Conservation (phyloP, 2,888 invertebrate genomes). For the Morinoia aosen region DNA sequence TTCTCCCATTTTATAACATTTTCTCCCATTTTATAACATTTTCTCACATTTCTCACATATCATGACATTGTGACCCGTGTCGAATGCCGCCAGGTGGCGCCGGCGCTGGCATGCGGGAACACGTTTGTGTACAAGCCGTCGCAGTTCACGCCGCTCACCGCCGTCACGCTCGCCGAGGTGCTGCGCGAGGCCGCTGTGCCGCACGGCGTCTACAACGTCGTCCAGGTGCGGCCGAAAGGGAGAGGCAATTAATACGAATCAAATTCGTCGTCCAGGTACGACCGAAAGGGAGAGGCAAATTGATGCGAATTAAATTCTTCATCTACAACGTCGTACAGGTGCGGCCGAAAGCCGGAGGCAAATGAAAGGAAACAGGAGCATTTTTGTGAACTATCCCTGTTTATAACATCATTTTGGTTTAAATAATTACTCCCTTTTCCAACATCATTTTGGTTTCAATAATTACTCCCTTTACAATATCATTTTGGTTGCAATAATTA, state of each 20-base stretch:
- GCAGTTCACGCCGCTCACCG: conserved; percentile 75
- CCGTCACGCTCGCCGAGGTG: conserved; percentile 75
- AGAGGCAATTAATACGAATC: too few species aligned
- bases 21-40: too few species aligned
- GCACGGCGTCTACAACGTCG: conserved; percentile 74
- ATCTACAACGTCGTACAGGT: conserved; percentile 75
- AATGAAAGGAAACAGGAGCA: background rate
- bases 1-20: too few species aligned
- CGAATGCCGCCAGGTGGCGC: conserved; percentile 69
- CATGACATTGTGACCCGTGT: too few species aligned
- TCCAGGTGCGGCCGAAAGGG: conserved; percentile 71
- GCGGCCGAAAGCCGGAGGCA: background rate
- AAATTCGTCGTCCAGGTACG: background rate
- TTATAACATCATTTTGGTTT: too few species aligned
- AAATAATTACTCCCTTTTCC: too few species aligned
- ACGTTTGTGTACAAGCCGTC: conserved; percentile 76
- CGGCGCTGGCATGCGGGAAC: conserved; percentile 75
- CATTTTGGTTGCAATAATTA: too few species aligned
- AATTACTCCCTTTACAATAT: too few species aligned
- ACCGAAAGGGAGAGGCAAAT: too few species aligned
- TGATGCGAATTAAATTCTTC: background rate
- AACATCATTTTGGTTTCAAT: too few species aligned
- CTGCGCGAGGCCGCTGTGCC: conserved; percentile 74
- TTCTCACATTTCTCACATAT: too few species aligned
- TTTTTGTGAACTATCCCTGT: too few species aligned